These are phyloP conservation scores for Noctuana brunneofusca DNA, from an alignment of 2,888 invertebrate species.

Conservation along the genomic window DNA sequence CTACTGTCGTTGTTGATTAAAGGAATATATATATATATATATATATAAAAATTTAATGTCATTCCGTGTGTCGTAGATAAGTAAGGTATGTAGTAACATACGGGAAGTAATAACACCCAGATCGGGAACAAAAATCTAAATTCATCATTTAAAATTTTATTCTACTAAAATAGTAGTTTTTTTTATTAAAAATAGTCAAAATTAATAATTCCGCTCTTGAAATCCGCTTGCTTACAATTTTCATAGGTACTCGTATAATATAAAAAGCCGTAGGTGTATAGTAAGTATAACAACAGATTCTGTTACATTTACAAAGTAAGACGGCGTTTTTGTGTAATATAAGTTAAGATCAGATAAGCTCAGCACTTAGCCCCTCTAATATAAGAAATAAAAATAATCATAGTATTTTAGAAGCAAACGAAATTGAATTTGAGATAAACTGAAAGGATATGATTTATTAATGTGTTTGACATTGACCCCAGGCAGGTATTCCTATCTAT, in stretches of 20 bases:
- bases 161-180: too few species aligned
- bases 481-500: too few species aligned
- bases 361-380: conserved; percentile 16
- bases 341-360: conserved; percentile 9
- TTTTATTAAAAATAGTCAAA: background rate
- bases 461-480: conserved; percentile 10
- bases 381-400: conserved; percentile 12
- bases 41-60: too few species aligned
- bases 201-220: background rate
- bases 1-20: background rate
- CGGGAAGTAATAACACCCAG: too few species aligned
- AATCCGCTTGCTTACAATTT: background rate
- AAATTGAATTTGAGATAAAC: conserved; percentile 20
- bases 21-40: background rate
- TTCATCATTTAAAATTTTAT: too few species aligned
- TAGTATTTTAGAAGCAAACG: conserved; percentile 8
- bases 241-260: background rate
- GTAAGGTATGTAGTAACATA: too few species aligned
- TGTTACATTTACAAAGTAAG: conserved; percentile 4
- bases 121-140: too few species aligned
- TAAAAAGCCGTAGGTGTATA: conserved; percentile 14
- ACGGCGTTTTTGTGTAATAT: conserved; percentile 12
- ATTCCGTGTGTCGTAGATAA: too few species aligned
- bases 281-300: conserved; percentile 3
- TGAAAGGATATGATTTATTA: conserved; percentile 19